phyloP scores from a whole-genome alignment of 2,888 invertebrate species.

The Fragum whitleyi region DNA sequence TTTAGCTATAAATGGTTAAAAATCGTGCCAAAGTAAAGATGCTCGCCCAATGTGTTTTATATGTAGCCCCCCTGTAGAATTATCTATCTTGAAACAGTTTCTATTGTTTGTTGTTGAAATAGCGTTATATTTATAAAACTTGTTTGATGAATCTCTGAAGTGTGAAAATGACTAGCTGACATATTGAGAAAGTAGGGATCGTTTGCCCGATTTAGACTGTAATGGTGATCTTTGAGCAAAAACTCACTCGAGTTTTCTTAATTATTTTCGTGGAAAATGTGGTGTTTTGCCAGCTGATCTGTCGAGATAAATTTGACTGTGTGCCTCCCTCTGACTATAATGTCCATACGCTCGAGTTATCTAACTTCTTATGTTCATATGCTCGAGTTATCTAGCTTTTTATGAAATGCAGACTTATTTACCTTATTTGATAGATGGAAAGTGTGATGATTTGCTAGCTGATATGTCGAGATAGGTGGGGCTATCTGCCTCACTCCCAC shows the following conservation, averaged over 20 bases:
- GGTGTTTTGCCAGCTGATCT: constrained; percentile 57
- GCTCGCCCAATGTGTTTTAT: too few species aligned
- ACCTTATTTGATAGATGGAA: constrained; percentile 55
- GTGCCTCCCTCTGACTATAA: constrained; percentile 25
- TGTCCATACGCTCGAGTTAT: constrained; percentile 47
- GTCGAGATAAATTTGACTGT: constrained; percentile 59
- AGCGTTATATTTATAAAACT: too few species aligned
- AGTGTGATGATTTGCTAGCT: constrained; percentile 48
- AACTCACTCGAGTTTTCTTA: constrained; percentile 61
- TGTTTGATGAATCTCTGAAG: too few species aligned
- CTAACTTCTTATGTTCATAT: too few species aligned
- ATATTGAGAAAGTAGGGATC: constrained; percentile 60
- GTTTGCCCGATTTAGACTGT: constrained; percentile 26
- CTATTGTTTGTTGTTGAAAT: too few species aligned
- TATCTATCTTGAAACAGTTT: too few species aligned
- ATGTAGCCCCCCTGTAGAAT: too few species aligned
- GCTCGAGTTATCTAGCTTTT: too few species aligned
- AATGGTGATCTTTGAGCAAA: constrained; percentile 52
- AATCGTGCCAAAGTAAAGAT: too few species aligned
- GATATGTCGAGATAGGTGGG: constrained; percentile 62
- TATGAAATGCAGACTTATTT: too few species aligned
- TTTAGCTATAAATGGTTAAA: too few species aligned
- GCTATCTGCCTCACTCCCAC: constrained; percentile 37
- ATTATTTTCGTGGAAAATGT: constrained; percentile 35
- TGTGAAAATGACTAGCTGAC: constrained; percentile 48